Conservation (phyloP, 2,113 vertebrate genomes). For the Meriones unguiculatus region DNA sequence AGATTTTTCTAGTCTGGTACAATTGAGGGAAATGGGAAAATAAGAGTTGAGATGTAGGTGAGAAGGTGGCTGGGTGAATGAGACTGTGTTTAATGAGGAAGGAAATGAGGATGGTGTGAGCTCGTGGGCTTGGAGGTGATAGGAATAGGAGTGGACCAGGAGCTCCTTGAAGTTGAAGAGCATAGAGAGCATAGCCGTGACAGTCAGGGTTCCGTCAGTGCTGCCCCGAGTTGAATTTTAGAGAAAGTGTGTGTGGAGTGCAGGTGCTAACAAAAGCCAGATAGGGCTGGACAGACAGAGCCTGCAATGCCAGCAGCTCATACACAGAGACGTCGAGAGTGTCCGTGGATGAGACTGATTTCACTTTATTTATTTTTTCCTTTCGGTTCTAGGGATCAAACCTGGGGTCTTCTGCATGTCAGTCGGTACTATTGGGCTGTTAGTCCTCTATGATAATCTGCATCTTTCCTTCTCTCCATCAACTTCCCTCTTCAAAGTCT, state of each 20-base stretch:
- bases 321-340: background rate
- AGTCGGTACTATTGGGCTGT: background rate
- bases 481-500: background rate
- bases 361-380: background rate
- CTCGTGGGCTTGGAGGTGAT: background rate
- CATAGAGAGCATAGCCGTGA: background rate
- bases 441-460: background rate
- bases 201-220: background rate
- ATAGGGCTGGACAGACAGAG: background rate
- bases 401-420: background rate
- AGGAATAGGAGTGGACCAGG: background rate
- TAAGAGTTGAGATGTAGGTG: background rate
- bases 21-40: background rate
- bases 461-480: background rate
- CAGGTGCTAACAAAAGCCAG: background rate
- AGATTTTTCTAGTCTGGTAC: background rate
- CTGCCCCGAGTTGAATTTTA: background rate
- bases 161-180: background rate
- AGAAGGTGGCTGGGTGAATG: too few relatives aligned
- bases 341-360: background rate
- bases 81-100: background rate
- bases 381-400: background rate
- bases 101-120: background rate
- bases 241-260: background rate
- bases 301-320: background rate